These are phyloP conservation scores for Radopholus similis DNA, from an alignment of 1,140 invertebrate genomes.

Conservation along the genomic window DNA sequence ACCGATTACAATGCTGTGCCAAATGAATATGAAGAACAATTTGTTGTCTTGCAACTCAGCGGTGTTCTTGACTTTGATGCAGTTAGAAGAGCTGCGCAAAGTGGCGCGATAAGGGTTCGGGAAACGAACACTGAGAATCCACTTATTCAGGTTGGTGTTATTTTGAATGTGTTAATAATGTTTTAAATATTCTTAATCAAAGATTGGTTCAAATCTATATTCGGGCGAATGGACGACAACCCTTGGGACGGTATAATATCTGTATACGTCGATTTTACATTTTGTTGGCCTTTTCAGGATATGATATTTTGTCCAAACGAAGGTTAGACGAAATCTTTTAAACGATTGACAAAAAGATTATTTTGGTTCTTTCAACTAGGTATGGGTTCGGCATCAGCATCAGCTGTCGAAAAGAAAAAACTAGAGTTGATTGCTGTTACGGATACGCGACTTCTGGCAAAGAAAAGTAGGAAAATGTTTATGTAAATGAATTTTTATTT, in stretches of 20 bases:
- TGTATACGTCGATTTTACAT: too few relatives aligned
- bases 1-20: not conserved
- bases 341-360: not conserved
- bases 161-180: not conserved
- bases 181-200: not conserved
- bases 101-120: slow-evolving; percentile 18
- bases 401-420: not conserved
- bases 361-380: too few relatives aligned
- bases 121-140: slow-evolving; percentile 8
- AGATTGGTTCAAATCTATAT: slow-evolving; percentile 15
- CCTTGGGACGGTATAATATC: too few relatives aligned
- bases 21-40: slow-evolving; percentile 21
- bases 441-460: slow-evolving; percentile 5
- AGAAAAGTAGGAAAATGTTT: too few relatives aligned
- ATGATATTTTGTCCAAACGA: slow-evolving; percentile 9
- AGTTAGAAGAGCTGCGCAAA: slow-evolving; percentile 18
- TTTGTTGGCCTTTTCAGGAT: too few relatives aligned
- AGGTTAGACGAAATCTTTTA: not conserved
- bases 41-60: slow-evolving; percentile 18
- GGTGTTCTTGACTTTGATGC: slow-evolving; percentile 24
- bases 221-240: slow-evolving; percentile 19
- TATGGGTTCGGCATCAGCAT: too few relatives aligned
- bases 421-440: slow-evolving; percentile 1
- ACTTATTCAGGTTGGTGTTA: slow-evolving; percentile 19
- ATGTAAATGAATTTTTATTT: too few relatives aligned